phyloP scores from a whole-genome alignment of 2,113 vertebrate species.

The Capricornis sumatraensis region DNA sequence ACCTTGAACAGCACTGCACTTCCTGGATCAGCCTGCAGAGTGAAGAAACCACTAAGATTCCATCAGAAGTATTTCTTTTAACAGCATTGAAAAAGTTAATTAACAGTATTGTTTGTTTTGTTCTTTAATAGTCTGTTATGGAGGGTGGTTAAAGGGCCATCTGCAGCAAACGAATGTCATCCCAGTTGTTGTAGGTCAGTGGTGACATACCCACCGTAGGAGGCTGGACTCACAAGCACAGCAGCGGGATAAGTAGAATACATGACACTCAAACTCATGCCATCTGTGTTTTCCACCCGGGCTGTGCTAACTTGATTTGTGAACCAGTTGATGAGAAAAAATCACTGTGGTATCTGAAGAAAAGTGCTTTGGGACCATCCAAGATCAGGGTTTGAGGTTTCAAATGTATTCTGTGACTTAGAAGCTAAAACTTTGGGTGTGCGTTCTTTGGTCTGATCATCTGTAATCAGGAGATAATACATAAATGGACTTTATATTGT shows the following conservation, averaged over 20 bases:
- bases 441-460: neutral
- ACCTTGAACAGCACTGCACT: neutral
- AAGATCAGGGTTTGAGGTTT: neutral
- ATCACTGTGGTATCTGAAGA: neutral
- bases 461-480: neutral
- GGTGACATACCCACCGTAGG: neutral
- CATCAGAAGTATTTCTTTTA: neutral
- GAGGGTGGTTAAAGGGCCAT: neutral
- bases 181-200: neutral
- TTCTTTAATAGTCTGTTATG: neutral
- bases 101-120: neutral
- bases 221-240: neutral
- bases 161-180: neutral
- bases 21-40: neutral
- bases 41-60: neutral
- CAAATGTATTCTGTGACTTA: neutral
- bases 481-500: neutral
- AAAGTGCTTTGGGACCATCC: neutral
- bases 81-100: neutral
- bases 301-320: neutral
- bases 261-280: neutral
- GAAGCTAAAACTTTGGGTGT: neutral
- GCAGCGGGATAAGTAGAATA: neutral
- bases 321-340: neutral
- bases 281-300: neutral